A percentile compares a stretch with the other conserved stretches of the same genome.
phyloP scores from a whole-genome alignment of 64 coral and sea anemone species.

The Porites lutea region DNA sequence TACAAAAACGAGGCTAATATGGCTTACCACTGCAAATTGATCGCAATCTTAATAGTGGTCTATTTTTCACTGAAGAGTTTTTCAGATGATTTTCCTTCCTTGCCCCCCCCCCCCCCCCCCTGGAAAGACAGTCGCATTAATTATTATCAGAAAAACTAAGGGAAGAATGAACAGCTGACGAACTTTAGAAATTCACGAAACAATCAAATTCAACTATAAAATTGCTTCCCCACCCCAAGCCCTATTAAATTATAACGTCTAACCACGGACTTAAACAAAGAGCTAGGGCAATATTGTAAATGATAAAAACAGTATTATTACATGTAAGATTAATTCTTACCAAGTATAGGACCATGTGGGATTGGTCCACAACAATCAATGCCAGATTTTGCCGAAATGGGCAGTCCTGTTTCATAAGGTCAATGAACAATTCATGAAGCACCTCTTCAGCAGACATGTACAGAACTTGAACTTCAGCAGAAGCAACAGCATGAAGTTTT shows the following conservation, averaged over 20 bases:
- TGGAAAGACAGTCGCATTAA: neutral
- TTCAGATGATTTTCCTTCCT: neutral
- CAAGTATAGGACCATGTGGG: slow-evolving; percentile 41
- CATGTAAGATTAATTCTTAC: slow-evolving; percentile 22
- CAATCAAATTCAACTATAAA: too few species aligned
- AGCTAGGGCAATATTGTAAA: neutral
- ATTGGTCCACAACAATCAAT: slow-evolving; percentile 52
- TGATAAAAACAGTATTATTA: too few species aligned
- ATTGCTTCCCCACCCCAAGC: too few species aligned
- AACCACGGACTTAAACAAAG: too few species aligned
- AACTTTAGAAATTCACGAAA: too few species aligned
- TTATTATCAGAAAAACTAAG: neutral
- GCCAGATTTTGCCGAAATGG: slow-evolving; percentile 8
- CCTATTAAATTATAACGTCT: too few species aligned
- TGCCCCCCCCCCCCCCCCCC: neutral
- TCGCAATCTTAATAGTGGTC: slow-evolving; percentile 21
- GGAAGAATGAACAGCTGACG: too few species aligned
- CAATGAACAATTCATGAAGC: slow-evolving; percentile 4
- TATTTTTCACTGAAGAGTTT: slow-evolving; percentile 43
- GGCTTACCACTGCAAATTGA: slow-evolving; percentile 44
- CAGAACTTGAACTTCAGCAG: slow-evolving; percentile 14
- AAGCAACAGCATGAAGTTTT: neutral
- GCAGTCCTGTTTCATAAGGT: slow-evolving; percentile 13
- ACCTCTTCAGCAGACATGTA: slow-evolving; percentile 52
- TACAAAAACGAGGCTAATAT: neutral